Base-by-base conservation (phyloP, 2,113 vertebrate genomes). In the Odontesthes bonariensis region DNA sequence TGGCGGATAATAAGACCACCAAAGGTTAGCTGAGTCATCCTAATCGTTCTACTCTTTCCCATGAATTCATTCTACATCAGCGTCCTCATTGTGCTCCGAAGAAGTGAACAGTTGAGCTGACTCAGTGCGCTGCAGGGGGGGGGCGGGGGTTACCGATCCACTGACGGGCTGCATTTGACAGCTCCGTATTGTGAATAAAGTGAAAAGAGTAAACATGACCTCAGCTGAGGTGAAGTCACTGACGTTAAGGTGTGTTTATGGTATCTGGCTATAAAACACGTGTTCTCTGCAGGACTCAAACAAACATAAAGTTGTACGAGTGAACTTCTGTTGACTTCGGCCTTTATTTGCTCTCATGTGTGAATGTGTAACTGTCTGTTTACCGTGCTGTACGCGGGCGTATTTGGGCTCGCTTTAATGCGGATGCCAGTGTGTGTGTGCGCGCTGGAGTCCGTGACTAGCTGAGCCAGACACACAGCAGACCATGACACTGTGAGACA, bases 131-230 rank as follows among this genome's bases (percentile, higher is more conserved):
- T 61, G 62, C 55, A 1, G n/a, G 51, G 52, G 4, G 55, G 35
- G 47, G 6, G 14, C 53, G 0, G 35, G 7, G 69, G 23, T 79
- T 33, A 78, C 73, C 65, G 61, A 83, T 62, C 75, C 82, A 62
- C 57, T 7, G 42, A 0, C 70, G 12, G 69, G 64, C 67, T 62
- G 20, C 17, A 19, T 42, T n/a, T 79, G 72, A 75, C 71, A 31
- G 55, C 79, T 2, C 47, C 7, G 51, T n/a, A 61, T 84, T 88
- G 73, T 77, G 27, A 27, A 27, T 2, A 27, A 2, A 31, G 62
- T 40, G 52, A 65, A 32, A 53, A 3, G 80, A 76, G 81, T 69
- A 77, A 82, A 87, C 84, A 84, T 80, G 84, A 90, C 73, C 81
- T 90, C 86, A 89, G 77, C 35, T 2, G 31, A 9, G 59, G 59